Evolutionary conservation across 2,797 vertebrate genomes (phyloP), one percentile per base, ranked within the genome.

Genomic region (Tiaroga cobitis): DNA sequence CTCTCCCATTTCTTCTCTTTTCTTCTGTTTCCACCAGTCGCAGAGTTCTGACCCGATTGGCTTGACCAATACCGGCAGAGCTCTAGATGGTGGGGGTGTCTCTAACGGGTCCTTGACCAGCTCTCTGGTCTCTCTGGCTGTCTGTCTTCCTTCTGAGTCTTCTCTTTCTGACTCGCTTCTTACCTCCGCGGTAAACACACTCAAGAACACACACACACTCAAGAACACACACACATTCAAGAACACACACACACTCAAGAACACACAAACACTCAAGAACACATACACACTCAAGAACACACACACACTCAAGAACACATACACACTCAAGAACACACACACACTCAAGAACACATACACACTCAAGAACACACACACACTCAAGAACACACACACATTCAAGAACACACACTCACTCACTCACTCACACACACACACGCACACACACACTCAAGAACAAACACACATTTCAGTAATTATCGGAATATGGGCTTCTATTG

Each of bases 81-180:
- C 96, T 92, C 94, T 96, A 94, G 94, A 96, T 95, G 90, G 95
- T 89, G 92, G 92, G 93, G 96, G 95, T 89, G 96, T 96, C 95
- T 95, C 96, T 94, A 95, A 95, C 92, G 94, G 96, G 91, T 95
- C 97, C 93, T 96, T 96, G 95, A 96, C 96, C 90, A 96, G 95
- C 96, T 96, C 95, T 93, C 90, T 94, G 19, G 96, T 96, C 93
- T 96, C 92, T 95, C 94, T 95, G 95, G 93, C 96, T 94, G 96
- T 96, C 96, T 96, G 96, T 96, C 97, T 97, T 96, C 96, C 97
- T 95, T 96, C 96, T 90, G 97, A 97, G 94, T 94, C 96, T 92
- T 96, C 97, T 97, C 93, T 97, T 95, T 95, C 96, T 96, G 97
- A 96, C 95, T 96, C 96, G 92, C 96, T 97, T 91, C 97, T 96